A percentile compares a stretch with the other conserved stretches of the same genome.
phyloP scores from a whole-genome alignment of 2,888 invertebrate species.

The Leucophenga montana region DNA sequence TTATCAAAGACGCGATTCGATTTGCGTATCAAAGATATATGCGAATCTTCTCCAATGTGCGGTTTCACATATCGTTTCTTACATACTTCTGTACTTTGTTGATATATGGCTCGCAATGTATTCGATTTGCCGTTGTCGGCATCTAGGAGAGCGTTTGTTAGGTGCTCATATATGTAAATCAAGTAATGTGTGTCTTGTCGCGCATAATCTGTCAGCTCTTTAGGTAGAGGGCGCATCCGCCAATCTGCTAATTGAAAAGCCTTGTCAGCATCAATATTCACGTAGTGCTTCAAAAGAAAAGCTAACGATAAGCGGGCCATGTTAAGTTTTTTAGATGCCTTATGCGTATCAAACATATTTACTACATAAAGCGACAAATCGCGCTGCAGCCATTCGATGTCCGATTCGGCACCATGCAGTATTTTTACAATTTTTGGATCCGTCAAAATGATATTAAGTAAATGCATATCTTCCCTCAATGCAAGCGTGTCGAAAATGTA shows the following conservation, averaged over 20 bases:
- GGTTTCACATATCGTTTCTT: slow-evolving; percentile 88
- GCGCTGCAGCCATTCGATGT: slow-evolving; percentile 94
- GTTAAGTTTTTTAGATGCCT: slow-evolving; percentile 85
- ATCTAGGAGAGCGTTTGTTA: slow-evolving; percentile 83
- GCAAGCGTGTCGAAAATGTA: slow-evolving; percentile 91
- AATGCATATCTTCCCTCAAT: slow-evolving; percentile 85
- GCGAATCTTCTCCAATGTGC: slow-evolving; percentile 79
- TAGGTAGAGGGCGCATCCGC: slow-evolving; percentile 91
- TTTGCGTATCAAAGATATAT: slow-evolving; percentile 84
- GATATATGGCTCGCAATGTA: slow-evolving; percentile 81
- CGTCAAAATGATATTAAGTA: slow-evolving; percentile 91
- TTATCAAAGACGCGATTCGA: slow-evolving; percentile 88
- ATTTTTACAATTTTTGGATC: slow-evolving; percentile 93
- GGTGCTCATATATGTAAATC: slow-evolving; percentile 87
- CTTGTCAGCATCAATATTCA: slow-evolving; percentile 87
- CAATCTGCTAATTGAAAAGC: slow-evolving; percentile 95
- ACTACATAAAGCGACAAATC: slow-evolving; percentile 96
- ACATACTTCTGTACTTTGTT: slow-evolving; percentile 84
- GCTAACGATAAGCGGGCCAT: slow-evolving; percentile 83
- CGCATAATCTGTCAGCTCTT: slow-evolving; percentile 87
- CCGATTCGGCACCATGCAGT: slow-evolving; percentile 92
- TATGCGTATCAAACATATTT: slow-evolving; percentile 96
- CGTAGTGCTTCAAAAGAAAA: slow-evolving; percentile 85
- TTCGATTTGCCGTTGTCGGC: slow-evolving; percentile 79
- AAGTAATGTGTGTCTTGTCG: slow-evolving; percentile 96